These are phyloP conservation scores for Mionectes olivaceus DNA, from an alignment of 2,797 vertebrate species.

Conservation along the genomic window DNA sequence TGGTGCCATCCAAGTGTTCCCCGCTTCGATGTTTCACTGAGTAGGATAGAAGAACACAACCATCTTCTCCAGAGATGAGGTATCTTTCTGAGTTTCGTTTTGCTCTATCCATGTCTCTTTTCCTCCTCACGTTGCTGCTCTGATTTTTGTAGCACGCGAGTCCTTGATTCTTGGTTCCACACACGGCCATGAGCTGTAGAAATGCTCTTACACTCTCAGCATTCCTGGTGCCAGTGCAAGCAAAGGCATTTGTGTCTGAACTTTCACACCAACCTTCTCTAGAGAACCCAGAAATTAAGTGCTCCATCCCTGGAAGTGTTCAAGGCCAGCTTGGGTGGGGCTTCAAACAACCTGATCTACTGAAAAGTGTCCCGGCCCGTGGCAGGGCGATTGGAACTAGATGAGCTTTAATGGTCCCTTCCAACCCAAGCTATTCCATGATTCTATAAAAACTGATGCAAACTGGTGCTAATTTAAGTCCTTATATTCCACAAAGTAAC, in stretches of 20 bases:
- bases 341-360: not conserved
- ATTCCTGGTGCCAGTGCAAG: not conserved
- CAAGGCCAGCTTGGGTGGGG: not conserved
- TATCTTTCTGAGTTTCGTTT: not conserved
- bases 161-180: not conserved
- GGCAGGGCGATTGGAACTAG: not conserved
- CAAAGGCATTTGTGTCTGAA: not conserved
- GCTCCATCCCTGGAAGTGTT: not conserved
- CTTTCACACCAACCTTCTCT: not conserved
- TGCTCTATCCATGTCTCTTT: not conserved
- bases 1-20: not conserved
- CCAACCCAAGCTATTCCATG: not conserved
- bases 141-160: not conserved
- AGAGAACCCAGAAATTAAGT: not conserved
- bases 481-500: not conserved
- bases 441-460: not conserved
- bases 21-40: not conserved
- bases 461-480: not conserved
- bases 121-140: not conserved
- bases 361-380: not conserved
- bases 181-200: rapidly evolving
- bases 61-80: not conserved
- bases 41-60: not conserved
- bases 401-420: not conserved
- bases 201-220: rapidly evolving